Conservation (phyloP, 2,888 invertebrate genomes). For the Eugnorisma glareosa region DNA sequence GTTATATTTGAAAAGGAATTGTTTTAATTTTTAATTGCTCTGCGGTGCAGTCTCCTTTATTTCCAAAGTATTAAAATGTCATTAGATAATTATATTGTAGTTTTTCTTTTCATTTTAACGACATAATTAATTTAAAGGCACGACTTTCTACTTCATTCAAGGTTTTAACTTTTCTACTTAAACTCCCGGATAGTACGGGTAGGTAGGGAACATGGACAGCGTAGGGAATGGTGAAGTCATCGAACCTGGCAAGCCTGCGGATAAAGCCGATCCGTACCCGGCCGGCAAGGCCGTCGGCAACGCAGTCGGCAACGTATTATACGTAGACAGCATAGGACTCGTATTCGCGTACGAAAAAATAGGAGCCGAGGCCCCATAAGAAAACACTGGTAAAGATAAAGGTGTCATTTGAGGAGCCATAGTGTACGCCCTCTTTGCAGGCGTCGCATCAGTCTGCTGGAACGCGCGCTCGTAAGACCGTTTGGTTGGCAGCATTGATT, state of each 20-base stretch:
- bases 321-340: conserved; percentile 81
- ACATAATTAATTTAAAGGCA: conserved; percentile 10
- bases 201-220: conserved; percentile 84
- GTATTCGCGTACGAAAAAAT: conserved; percentile 87
- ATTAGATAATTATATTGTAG: background rate
- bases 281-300: conserved; percentile 80
- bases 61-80: conserved; percentile 1
- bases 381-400: conserved; percentile 87
- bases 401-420: conserved; percentile 83
- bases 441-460: conserved; percentile 86
- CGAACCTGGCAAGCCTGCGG: conserved; percentile 78
- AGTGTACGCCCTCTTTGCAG: conserved; percentile 88
- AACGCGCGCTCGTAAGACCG: conserved; percentile 94
- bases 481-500: conserved; percentile 89
- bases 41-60: background rate
- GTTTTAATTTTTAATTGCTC: background rate
- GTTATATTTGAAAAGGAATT: conserved; percentile 12
- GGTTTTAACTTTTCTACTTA: conserved; percentile 33
- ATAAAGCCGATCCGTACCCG: conserved; percentile 81
- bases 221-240: conserved; percentile 79
- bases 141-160: conserved; percentile 20
- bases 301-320: conserved; percentile 77
- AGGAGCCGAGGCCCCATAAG: conserved; percentile 87
- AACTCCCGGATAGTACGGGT: conserved; percentile 75
- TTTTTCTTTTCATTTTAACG: background rate